Evolutionary conservation across 2,888 invertebrate genomes (phyloP), one percentile per base, ranked within the genome.

Genomic region (Tillus elongatus): DNA sequence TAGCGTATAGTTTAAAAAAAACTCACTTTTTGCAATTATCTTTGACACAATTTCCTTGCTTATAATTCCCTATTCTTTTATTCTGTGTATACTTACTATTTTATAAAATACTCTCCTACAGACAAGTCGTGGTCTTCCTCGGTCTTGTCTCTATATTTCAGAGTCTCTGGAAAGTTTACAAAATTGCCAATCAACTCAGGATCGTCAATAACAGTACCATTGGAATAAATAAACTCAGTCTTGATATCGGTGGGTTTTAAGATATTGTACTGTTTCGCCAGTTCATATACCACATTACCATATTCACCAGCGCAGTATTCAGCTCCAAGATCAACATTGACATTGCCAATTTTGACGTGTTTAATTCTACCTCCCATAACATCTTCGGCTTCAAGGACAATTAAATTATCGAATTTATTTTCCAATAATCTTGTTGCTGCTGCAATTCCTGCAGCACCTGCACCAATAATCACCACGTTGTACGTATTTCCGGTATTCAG

Each of bases 391-490:
- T 66, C 66, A 36, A 63, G 57, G 42, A 77, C 61, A 3, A 56
- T 64, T 3, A 77, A 47, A 50, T 73, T 62, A 26, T 56, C 53
- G 9, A 70, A 53, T 12, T 70, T 70, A 46, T 61, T 63, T 47
- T 69, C 61, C 6, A 67, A 43, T 13, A 76, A 55, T 39, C 63
- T 60, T n/a, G 63, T 56, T 10, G 73, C 73, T 13, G 74, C 72
- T 10, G 74, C 68, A 35, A 75, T 61, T 4, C 40, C 39, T 39
- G 26, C n/a, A n/a, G n/a, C n/a, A n/a, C n/a, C n/a, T n/a, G n/a
- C n/a, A n/a, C n/a, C n/a, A n/a, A n/a, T n/a, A n/a, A n/a, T n/a
- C n/a, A n/a, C n/a, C n/a, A n/a, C n/a, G n/a, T n/a, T n/a, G n/a
- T n/a, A n/a, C n/a, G n/a, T n/a, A n/a, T n/a, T n/a, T n/a, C n/a